Evolutionary conservation across 2,113 vertebrate genomes (phyloP).

Genomic region (Microtus montanus): DNA sequence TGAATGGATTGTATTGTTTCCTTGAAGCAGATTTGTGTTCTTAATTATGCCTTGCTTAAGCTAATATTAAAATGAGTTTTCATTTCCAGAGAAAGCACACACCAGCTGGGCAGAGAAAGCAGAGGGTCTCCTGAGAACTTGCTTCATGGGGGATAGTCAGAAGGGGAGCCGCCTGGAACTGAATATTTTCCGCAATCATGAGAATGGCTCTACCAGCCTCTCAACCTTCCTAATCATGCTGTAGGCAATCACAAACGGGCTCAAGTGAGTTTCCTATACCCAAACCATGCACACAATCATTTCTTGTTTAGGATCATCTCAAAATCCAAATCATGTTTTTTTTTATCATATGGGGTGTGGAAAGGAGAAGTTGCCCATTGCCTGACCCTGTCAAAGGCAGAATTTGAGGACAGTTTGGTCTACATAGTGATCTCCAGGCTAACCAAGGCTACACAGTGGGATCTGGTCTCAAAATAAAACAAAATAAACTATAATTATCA

Average conservation of each 20-base stretch:
- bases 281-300: slow-evolving; percentile 1
- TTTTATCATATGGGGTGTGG: neutral
- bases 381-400: neutral
- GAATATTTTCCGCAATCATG: neutral
- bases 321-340: slow-evolving; percentile 32
- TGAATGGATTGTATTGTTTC: slow-evolving; percentile 63
- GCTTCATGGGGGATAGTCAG: neutral
- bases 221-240: too few species aligned
- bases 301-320: slow-evolving; percentile 43
- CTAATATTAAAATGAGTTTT: slow-evolving; percentile 74
- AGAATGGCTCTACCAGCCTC: neutral
- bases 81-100: slow-evolving; percentile 63
- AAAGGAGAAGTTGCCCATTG: slow-evolving; percentile 16
- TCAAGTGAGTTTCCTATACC: neutral
- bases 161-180: neutral
- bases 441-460: neutral
- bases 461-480: neutral
- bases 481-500: slow-evolving; percentile 57
- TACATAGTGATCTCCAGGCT: neutral
- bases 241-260: neutral
- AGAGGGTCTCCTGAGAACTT: neutral
- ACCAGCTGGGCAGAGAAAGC: slow-evolving; percentile 59
- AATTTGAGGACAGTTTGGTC: neutral
- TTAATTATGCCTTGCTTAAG: slow-evolving; percentile 71
- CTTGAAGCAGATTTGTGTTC: slow-evolving; percentile 65